Percentiles rank a stretch among this genome's conserved stretches.
Conservation (phyloP, 2,797 vertebrate genomes). For the Manis javanica region DNA sequence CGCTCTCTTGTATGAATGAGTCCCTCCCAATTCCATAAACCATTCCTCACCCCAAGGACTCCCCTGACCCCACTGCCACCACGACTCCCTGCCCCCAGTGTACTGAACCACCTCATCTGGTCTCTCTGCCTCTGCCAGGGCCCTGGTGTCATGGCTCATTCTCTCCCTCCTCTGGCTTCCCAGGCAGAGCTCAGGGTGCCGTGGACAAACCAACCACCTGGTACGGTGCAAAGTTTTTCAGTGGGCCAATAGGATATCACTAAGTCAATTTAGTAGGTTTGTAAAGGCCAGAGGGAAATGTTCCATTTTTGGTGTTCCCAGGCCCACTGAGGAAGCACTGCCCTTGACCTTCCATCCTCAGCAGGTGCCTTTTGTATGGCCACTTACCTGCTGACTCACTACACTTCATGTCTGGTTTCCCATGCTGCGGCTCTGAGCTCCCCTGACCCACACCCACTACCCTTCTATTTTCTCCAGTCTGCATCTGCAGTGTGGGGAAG, state of each 20-base stretch:
- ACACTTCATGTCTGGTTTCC: not conserved
- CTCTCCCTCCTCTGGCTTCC: not conserved
- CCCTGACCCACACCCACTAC: not conserved
- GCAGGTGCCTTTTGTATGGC: not conserved
- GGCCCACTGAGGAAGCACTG: not conserved
- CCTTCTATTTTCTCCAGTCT: not conserved
- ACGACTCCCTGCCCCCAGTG: not conserved
- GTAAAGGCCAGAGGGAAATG: not conserved
- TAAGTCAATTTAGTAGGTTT: not conserved
- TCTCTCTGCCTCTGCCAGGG: not conserved
- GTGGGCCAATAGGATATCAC: not conserved
- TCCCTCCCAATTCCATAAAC: not conserved
- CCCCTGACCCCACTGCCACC: not conserved
- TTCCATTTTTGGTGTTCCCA: not conserved
- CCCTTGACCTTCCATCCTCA: not conserved
- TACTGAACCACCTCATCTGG: not conserved
- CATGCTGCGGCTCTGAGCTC: not conserved
- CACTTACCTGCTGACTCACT: not conserved
- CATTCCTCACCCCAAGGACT: not conserved
- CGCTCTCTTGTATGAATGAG: not conserved
- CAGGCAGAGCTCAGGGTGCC: not conserved
- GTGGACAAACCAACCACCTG: not conserved
- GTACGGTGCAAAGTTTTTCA: not conserved
- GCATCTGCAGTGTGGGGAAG: too few species aligned
- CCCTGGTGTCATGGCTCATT: not conserved